Evolutionary conservation across 2,113 vertebrate species (phyloP).

Genomic region (Maccullochella peelii): DNA sequence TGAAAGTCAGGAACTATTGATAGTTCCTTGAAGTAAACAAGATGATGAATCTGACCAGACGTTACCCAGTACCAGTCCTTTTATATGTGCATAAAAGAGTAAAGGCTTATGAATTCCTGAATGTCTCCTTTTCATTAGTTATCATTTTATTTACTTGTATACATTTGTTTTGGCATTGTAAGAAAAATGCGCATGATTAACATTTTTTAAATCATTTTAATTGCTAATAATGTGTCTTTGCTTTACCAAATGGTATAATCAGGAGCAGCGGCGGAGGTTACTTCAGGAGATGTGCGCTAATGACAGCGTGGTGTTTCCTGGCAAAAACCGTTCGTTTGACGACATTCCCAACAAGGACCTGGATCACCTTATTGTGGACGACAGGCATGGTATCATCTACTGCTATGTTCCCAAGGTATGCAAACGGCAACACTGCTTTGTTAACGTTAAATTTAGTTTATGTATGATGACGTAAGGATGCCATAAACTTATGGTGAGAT

Average conservation of each 20-base stretch:
- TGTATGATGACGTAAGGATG: too few species aligned
- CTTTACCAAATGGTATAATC: constrained; percentile 39
- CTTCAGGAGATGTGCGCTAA: constrained; percentile 88
- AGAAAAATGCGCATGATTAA: not conserved
- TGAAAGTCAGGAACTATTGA: not conserved
- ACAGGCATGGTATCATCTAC: constrained; percentile 96
- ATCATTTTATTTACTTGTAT: not conserved
- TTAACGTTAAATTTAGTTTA: not conserved
- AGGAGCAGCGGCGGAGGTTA: constrained; percentile 86
- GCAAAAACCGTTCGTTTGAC: constrained; percentile 94
- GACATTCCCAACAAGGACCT: constrained; percentile 97
- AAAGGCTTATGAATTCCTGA: not conserved
- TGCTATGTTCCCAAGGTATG: constrained; percentile 95
- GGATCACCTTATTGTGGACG: constrained; percentile 97
- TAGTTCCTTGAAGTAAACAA: not conserved
- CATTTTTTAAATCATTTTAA: not conserved
- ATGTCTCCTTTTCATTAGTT: not conserved
- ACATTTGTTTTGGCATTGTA: not conserved
- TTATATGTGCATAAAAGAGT: not conserved
- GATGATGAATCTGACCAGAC: not conserved
- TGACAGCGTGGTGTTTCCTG: constrained; percentile 90
- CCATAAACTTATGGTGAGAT: not conserved
- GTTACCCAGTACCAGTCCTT: not conserved
- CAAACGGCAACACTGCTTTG: not conserved
- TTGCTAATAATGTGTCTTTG: not conserved